phyloP scores from a whole-genome alignment of 2,113 vertebrate genomes.

The Chloropsis cyanopogon region DNA sequence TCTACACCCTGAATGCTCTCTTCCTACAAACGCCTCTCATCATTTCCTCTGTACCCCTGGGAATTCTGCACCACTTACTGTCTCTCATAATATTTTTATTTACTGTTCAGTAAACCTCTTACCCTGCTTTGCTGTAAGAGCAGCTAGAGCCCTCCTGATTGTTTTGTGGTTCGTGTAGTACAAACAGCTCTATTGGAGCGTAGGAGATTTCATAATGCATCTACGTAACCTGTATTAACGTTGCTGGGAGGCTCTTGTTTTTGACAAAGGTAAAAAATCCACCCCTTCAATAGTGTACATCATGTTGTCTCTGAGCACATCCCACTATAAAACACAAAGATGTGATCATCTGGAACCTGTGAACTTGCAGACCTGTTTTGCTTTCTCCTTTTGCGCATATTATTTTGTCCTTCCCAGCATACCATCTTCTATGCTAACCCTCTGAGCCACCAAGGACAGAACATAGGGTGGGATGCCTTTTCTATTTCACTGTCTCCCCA shows the following conservation, averaged over 20 bases:
- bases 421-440: neutral
- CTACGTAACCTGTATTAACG: neutral
- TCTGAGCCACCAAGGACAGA: neutral
- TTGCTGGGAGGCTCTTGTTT: neutral
- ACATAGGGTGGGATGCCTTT: neutral
- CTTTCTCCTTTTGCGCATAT: neutral
- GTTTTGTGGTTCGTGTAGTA: neutral
- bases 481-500: neutral
- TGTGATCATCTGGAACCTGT: neutral
- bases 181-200: neutral
- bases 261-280: neutral
- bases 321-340: neutral
- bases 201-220: neutral
- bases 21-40: neutral
- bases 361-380: neutral
- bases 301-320: neutral
- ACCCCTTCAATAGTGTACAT: neutral
- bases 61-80: neutral
- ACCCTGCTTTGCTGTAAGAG: neutral
- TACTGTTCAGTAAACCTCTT: neutral
- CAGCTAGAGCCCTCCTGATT: neutral
- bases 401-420: neutral
- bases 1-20: neutral
- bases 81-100: conserved; percentile 3
- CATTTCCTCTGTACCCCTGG: neutral